These are phyloP conservation scores for Amniataba percoides DNA, from an alignment of 2,797 vertebrate genomes.

Conservation along the genomic window DNA sequence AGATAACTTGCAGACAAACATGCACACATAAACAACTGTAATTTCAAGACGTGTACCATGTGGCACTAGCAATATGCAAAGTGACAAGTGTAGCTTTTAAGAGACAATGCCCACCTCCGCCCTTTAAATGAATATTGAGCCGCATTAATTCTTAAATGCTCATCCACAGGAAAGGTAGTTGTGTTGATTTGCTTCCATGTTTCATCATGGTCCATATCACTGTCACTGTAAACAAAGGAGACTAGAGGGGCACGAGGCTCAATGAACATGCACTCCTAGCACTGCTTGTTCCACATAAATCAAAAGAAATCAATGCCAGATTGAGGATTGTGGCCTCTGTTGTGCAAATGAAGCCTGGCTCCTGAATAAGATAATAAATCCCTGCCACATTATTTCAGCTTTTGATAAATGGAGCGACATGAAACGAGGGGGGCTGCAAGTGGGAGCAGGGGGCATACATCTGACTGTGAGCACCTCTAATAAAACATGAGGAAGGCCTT, in stretches of 20 bases:
- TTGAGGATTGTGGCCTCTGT: conserved; percentile 80
- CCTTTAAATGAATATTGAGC: conserved; percentile 36
- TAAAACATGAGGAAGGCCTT: conserved; percentile 74
- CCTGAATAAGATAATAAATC: conserved; percentile 82
- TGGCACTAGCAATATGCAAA: background rate
- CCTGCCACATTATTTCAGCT: conserved; percentile 80
- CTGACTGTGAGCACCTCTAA: conserved; percentile 73
- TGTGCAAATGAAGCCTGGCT: conserved; percentile 85
- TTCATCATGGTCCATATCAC: conserved; percentile 72
- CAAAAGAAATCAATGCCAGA: conserved; percentile 85
- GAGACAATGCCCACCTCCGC: background rate
- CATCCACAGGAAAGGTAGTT: conserved; percentile 35
- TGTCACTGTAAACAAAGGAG: conserved; percentile 77
- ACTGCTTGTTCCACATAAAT: conserved; percentile 79
- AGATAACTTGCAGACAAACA: no score
- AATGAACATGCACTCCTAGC: conserved; percentile 75
- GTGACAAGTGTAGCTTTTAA: background rate
- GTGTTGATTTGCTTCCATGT: conserved; percentile 65
- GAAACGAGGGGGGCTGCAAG: conserved; percentile 27
- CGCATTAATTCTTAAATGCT: conserved; percentile 43
- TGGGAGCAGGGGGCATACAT: conserved; percentile 54
- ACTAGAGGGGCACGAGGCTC: conserved; percentile 63
- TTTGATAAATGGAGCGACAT: conserved; percentile 78
- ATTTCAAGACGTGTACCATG: background rate
- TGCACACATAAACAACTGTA: background rate